phyloP scores from a whole-genome alignment of 2,888 invertebrate species.

The Macropis europaea region DNA sequence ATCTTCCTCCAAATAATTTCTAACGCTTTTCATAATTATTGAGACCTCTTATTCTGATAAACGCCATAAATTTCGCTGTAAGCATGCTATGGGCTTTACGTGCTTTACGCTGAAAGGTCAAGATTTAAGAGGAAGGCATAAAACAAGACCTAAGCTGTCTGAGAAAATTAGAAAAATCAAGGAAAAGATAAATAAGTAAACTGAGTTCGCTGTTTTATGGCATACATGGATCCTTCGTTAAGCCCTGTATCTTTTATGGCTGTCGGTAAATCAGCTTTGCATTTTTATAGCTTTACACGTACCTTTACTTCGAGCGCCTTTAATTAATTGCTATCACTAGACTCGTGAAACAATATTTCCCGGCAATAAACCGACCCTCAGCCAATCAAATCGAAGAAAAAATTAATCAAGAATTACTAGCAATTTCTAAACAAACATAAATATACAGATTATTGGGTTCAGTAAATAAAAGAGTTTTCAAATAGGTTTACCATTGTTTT shows the following conservation, averaged over 20 bases:
- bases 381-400: background rate
- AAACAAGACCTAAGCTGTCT: background rate
- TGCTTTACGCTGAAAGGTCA: too few species aligned
- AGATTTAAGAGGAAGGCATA: too few species aligned
- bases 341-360: background rate
- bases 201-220: conserved; percentile 22
- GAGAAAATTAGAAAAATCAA: background rate
- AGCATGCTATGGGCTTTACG: too few species aligned
- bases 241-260: conserved; percentile 1
- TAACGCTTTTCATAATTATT: too few species aligned
- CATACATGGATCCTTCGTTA: conserved; percentile 4
- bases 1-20: too few species aligned
- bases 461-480: too few species aligned
- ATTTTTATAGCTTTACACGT: conserved; percentile 22
- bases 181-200: conserved; percentile 8
- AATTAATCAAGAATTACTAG: too few species aligned
- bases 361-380: background rate
- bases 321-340: conserved; percentile 19
- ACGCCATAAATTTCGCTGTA: too few species aligned
- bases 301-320: background rate
- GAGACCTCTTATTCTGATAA: too few species aligned
- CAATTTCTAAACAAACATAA: too few species aligned
- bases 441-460: too few species aligned
- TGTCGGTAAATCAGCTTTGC: conserved; percentile 13
- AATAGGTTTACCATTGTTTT: too few species aligned